phyloP scores from a whole-genome alignment of 2,113 vertebrate species.

The Dipodomys merriami region DNA sequence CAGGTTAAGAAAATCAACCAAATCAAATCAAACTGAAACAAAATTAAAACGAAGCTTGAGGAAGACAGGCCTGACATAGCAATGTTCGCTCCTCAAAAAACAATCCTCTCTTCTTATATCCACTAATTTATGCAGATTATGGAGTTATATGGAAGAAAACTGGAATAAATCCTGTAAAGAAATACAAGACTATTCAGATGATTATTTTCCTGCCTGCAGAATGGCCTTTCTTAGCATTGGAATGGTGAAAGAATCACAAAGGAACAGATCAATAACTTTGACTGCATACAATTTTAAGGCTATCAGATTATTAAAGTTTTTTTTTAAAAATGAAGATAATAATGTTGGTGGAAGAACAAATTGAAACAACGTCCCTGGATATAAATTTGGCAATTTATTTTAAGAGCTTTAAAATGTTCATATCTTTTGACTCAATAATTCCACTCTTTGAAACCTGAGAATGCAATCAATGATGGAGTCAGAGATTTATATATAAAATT shows the following conservation, averaged over 20 bases:
- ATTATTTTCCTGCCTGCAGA: background rate
- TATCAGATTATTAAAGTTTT: conserved; percentile 61
- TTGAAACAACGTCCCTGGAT: conserved; percentile 50
- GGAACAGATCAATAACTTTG: conserved; percentile 40
- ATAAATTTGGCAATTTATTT: conserved; percentile 71
- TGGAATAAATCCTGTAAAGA: background rate
- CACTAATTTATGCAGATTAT: background rate
- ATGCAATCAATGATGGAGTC: conserved; percentile 62
- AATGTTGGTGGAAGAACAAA: conserved; percentile 43
- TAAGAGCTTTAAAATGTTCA: conserved; percentile 63
- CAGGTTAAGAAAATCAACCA: background rate
- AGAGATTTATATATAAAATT: conserved; percentile 62
- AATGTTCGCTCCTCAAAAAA: no score
- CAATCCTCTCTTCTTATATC: background rate
- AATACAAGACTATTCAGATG: background rate
- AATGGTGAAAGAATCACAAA: background rate
- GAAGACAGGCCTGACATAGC: background rate
- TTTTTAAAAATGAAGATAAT: conserved; percentile 50
- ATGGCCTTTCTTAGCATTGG: background rate
- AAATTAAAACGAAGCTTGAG: background rate
- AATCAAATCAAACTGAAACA: background rate
- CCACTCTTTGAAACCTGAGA: conserved; percentile 25
- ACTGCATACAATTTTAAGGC: background rate
- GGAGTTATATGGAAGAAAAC: background rate
- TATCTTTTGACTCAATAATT: conserved; percentile 68